Evolutionary conservation across 2,113 vertebrate species (phyloP), one percentile per base, ranked within the genome.

Genomic region (Sinosuthora webbiana): DNA sequence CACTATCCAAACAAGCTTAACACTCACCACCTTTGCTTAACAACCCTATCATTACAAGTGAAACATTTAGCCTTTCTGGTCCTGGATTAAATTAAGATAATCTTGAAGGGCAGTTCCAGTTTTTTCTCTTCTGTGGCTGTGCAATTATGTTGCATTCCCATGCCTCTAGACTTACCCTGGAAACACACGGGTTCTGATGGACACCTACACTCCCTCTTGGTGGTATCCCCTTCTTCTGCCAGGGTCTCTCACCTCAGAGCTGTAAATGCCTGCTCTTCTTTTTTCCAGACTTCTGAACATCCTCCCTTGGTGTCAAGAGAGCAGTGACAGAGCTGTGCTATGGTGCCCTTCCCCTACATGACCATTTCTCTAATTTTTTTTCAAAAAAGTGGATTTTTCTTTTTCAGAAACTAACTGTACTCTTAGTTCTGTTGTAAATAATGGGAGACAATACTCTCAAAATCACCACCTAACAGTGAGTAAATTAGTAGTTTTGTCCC

Each of bases 201-300:
- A 8, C 6, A 41, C 13, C 28, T 39, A 6, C 0, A 0, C 21
- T 77, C 44, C 42, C 15, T n/a, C 23, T 67, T 64, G 63, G 18
- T 6, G 7, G 4, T 22, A 39, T 81, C 16, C 21, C 10, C 22
- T 56, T 49, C 25, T 74, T 50, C 67, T 94, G 52, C 45, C 37
- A 33, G 11, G 19, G 7, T 6, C 22, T 75, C 30, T 25, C 11
- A 31, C 24, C 30, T 52, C 6, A 15, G 15, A 55, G 23, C 35
- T 50, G 17, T 57, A 77, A 60, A 57, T 4, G 1, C 20, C 27
- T 76, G 17, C 45, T 76, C 19, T 30, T 13, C 13, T 47, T 39
- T 76, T 86, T 59, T 39, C 62, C 31, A 60, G 24, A 31, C 8
- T 56, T 44, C 13, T 93, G 31, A 22, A 22, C 41, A 37, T 71